Conservation (phyloP, 2,888 invertebrate species). For the Pocota personata region DNA sequence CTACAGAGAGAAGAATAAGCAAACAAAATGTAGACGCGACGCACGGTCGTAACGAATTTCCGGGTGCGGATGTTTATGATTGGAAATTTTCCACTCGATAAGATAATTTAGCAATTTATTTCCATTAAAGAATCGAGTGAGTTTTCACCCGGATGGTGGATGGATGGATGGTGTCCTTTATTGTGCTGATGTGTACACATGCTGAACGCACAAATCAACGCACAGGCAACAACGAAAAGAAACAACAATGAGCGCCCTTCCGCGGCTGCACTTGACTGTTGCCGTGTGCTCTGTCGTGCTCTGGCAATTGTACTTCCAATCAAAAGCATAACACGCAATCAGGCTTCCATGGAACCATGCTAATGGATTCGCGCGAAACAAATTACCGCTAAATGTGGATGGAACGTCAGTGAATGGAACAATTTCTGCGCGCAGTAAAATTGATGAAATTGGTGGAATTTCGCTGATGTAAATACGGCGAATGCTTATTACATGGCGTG, state of each 20-base stretch:
- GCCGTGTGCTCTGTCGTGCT: background rate
- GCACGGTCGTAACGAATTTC: background rate
- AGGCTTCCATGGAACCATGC: constrained; percentile 48
- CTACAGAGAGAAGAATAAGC: background rate
- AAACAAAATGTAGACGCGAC: constrained; percentile 22
- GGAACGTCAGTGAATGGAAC: constrained; percentile 53
- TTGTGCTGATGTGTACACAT: constrained; percentile 51
- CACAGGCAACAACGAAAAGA: background rate
- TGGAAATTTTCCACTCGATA: constrained; percentile 68
- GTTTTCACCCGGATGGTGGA: constrained; percentile 20
- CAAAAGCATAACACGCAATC: constrained; percentile 57
- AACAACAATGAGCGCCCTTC: background rate
- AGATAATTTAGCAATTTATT: constrained; percentile 71
- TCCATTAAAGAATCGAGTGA: constrained; percentile 54
- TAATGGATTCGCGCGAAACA: constrained; percentile 65
- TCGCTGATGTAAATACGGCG: constrained; percentile 30
- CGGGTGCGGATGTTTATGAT: constrained; percentile 48
- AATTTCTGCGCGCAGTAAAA: constrained; percentile 58
- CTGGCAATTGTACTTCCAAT: constrained; percentile 58
- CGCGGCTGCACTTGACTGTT: constrained; percentile 60
- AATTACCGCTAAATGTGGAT: constrained; percentile 66
- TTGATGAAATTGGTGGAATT: constrained; percentile 61
- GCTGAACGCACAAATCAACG: constrained; percentile 48
- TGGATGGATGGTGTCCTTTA: constrained; percentile 28
- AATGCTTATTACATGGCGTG: background rate